Evolutionary conservation across 2,888 invertebrate genomes (phyloP), one percentile per base, ranked within the genome.

Genomic region (Drosophila recens): DNA sequence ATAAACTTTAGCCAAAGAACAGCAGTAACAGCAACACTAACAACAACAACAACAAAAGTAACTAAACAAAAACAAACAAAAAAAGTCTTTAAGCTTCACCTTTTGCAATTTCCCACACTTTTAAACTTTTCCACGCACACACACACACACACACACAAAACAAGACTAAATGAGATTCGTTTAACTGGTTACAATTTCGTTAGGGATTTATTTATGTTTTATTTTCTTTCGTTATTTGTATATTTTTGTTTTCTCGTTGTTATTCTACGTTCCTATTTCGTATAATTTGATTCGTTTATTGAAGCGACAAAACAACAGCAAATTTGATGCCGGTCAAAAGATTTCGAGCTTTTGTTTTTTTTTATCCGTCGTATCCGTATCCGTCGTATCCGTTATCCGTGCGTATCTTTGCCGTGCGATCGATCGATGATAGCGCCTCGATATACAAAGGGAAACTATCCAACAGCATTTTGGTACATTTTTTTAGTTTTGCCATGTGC

Each of bases 361-460:
- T 17, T 17, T 51, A 20, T 51, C 30, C 46, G 46, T 30, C 30
- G 66, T 51, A 20, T 51, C 30, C 46, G 46, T 30, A 48, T 72
- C 36, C 58, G 56, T 5, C 49, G 33, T 48, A 46, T n/a, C 9
- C 46, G 46, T 10, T 10, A 30, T 72, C 38, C 58, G 56, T 77
- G 80, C 79, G 79, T 80, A 68, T 79, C 66, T 49, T 57, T 63
- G 68, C 34, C 43, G 52, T 68, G 64, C 68, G 76, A 17, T 17
- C 68, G 76, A 17, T 17, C 17, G 17, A 80, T 82, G 80, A 82
- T 80, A 72, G 58, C 80, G 72, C 80, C 48, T 81, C 80, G 90
- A 77, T 89, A 75, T 73, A 59, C 83, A 70, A 86, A 75, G 79
- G 81, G 78, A 83, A 89, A 86, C 85, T 86, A 88, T 72, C 61